A percentile compares a stretch with the other conserved stretches of the same genome.
These are phyloP conservation scores for Spatulosminthurus flaviceps DNA, from an alignment of 2,888 invertebrate genomes.

Conservation along the genomic window DNA sequence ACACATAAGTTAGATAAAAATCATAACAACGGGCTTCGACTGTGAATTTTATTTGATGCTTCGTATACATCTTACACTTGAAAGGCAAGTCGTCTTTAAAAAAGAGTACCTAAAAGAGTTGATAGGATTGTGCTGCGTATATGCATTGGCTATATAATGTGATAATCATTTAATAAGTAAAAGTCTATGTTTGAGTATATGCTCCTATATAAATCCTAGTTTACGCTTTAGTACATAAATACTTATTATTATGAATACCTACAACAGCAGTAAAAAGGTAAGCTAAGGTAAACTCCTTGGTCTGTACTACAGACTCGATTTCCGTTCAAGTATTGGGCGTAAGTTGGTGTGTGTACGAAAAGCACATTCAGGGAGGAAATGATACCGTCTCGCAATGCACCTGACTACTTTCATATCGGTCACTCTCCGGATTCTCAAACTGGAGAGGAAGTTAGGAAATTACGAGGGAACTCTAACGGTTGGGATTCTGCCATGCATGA, in stretches of 20 bases:
- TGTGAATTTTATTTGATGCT: too few species aligned
- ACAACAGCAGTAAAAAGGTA: neutral
- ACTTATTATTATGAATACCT: neutral
- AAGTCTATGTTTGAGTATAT: too few species aligned
- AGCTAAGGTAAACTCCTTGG: neutral
- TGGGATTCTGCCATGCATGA: slow-evolving; percentile 9
- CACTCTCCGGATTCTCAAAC: neutral
- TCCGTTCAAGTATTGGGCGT: neutral
- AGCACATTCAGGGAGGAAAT: neutral
- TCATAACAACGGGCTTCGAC: too few species aligned
- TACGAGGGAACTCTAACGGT: slow-evolving; percentile 2
- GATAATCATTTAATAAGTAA: too few species aligned
- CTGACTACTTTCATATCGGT: slow-evolving; percentile 18
- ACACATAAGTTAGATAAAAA: too few species aligned
- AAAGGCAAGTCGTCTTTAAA: too few species aligned
- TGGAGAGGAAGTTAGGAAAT: slow-evolving; percentile 13
- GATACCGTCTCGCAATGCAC: slow-evolving; percentile 8
- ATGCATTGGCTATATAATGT: too few species aligned
- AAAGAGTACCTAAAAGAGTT: too few species aligned
- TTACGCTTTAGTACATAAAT: too few species aligned
- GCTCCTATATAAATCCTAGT: too few species aligned
- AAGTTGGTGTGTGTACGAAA: neutral
- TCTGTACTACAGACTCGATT: neutral
- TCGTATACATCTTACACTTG: too few species aligned
- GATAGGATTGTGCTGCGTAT: too few species aligned